Percentiles rank a stretch among this genome's conserved stretches.
phyloP scores from a whole-genome alignment of 2,113 vertebrate genomes.

The Azemiops feae region DNA sequence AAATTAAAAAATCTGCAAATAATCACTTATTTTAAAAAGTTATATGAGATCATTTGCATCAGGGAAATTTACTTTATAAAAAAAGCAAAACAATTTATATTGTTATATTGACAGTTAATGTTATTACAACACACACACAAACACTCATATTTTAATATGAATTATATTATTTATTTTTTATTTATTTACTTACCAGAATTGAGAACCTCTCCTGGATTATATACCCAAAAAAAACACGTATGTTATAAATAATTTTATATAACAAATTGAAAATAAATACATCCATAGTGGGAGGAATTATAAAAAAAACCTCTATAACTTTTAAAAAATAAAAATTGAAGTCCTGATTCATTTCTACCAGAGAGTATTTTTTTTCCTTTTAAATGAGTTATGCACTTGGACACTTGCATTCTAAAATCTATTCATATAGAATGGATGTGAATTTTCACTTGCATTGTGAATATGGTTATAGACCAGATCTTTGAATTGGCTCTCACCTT shows the following conservation, averaged over 20 bases:
- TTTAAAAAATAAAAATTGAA: background rate
- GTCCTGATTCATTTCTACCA: background rate
- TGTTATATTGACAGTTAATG: background rate
- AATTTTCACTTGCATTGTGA: background rate
- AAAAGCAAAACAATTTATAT: background rate
- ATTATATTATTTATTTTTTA: no score
- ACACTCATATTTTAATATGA: background rate
- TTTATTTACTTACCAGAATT: background rate
- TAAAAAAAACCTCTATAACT: background rate
- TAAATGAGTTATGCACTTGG: background rate
- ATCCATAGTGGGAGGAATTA: background rate
- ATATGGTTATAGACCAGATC: background rate
- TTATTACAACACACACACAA: background rate
- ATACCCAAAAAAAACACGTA: background rate
- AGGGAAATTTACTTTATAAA: background rate
- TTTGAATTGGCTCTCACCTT: background rate
- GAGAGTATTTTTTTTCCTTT: background rate
- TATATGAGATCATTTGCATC: background rate
- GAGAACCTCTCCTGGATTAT: background rate
- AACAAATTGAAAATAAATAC: background rate
- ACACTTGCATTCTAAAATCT: no score
- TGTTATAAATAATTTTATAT: background rate
- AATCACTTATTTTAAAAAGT: no score
- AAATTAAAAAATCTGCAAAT: background rate
- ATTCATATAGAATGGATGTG: background rate